Percentiles rank a stretch among this genome's conserved stretches.
Conservation (phyloP, 2,797 vertebrate species). For the Calcarius lapponicus region DNA sequence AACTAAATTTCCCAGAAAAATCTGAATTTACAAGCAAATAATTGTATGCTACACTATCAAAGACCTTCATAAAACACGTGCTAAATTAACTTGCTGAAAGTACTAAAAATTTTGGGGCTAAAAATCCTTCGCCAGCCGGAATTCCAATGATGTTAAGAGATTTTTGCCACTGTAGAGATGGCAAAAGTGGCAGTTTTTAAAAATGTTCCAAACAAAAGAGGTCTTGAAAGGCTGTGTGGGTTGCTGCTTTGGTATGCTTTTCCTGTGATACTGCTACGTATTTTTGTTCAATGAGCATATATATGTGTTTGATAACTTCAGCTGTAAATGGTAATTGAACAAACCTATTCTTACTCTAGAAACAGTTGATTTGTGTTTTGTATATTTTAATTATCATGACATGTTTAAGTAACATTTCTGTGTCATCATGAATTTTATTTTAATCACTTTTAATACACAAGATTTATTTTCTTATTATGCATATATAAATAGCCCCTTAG, state of each 20-base stretch:
- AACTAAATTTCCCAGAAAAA: background rate
- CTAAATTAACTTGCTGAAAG: background rate
- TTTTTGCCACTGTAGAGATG: background rate
- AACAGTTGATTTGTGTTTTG: background rate
- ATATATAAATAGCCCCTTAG: background rate
- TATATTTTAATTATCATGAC: background rate
- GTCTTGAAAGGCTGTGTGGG: background rate
- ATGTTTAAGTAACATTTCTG: conserved; percentile 2
- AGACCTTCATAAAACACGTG: background rate
- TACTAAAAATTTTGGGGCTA: background rate
- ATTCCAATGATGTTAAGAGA: background rate
- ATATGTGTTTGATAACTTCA: background rate
- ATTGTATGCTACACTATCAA: background rate
- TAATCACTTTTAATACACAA: background rate
- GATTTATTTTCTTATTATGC: background rate
- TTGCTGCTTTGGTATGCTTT: background rate
- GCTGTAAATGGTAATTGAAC: background rate
- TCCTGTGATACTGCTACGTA: background rate
- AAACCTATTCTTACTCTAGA: background rate
- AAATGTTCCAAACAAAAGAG: background rate
- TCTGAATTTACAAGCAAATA: background rate
- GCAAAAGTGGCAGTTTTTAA: background rate
- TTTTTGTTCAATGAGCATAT: background rate
- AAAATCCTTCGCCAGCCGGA: background rate
- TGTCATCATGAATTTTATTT: conserved; percentile 1